These are phyloP conservation scores for Seira sanloemensis DNA, from an alignment of 2,888 invertebrate species.

Conservation along the genomic window DNA sequence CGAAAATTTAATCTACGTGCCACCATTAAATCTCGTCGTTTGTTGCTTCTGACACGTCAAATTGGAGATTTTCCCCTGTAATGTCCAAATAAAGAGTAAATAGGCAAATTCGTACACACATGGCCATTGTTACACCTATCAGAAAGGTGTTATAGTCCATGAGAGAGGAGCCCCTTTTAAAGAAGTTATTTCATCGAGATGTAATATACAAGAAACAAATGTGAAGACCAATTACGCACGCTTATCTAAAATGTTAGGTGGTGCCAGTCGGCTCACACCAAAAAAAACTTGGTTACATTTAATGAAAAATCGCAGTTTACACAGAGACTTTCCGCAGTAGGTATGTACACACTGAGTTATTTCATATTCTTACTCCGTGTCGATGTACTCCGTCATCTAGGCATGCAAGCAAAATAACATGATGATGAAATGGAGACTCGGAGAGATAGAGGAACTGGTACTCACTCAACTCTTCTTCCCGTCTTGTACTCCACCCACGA, in stretches of 20 bases:
- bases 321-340: background rate
- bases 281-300: constrained; percentile 5
- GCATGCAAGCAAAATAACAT: background rate
- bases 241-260: constrained; percentile 19
- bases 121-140: constrained; percentile 8
- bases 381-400: constrained; percentile 15
- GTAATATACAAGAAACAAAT: constrained; percentile 5
- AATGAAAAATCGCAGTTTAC: background rate
- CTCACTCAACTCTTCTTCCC: constrained; percentile 11
- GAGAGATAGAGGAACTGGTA: background rate
- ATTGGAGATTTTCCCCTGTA: background rate
- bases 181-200: constrained; percentile 13
- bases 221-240: constrained; percentile 34
- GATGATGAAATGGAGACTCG: background rate
- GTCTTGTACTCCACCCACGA: constrained; percentile 35
- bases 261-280: background rate
- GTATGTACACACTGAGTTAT: no score
- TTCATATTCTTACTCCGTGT: constrained; percentile 2
- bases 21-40: no score
- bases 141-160: background rate
- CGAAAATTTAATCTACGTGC: no score
- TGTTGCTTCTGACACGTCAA: background rate
- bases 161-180: no score
- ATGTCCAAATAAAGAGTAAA: constrained; percentile 17
- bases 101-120: background rate